phyloP scores from a whole-genome alignment of 2,888 invertebrate species.

The Neria commutata region DNA sequence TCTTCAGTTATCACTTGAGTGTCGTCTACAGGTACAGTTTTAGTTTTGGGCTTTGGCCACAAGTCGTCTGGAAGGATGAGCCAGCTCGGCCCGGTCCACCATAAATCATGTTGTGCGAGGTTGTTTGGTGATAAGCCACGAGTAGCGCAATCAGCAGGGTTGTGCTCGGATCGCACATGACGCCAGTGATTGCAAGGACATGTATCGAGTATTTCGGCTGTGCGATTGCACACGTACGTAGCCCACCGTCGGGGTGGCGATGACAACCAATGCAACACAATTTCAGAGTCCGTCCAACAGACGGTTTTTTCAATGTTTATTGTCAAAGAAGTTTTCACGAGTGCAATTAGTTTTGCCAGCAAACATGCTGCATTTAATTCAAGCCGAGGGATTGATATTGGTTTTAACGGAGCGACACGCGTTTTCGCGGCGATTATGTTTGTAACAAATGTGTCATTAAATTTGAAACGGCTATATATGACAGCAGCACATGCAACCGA shows the following conservation, averaged over 20 bases:
- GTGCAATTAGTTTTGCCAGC: slow-evolving; percentile 16
- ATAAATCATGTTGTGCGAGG: slow-evolving; percentile 18
- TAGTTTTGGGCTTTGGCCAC: slow-evolving; percentile 9
- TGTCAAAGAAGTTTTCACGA: slow-evolving; percentile 17
- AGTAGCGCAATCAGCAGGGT: slow-evolving; percentile 34
- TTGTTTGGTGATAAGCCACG: slow-evolving; percentile 26
- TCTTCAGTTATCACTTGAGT: not conserved
- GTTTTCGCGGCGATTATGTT: too few relatives aligned
- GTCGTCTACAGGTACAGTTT: not conserved
- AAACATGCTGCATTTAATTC: slow-evolving; percentile 25
- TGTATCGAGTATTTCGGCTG: slow-evolving; percentile 25
- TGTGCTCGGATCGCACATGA: slow-evolving; percentile 25
- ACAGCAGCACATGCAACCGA: too few relatives aligned
- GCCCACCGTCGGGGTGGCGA: slow-evolving; percentile 28
- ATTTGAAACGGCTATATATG: too few relatives aligned
- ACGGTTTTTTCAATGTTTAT: slow-evolving; percentile 4
- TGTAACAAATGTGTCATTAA: too few relatives aligned
- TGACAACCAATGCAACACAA: slow-evolving; percentile 42
- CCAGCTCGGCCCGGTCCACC: slow-evolving; percentile 32
- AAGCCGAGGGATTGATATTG: too few relatives aligned
- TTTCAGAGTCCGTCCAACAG: slow-evolving; percentile 41
- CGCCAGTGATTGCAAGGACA: slow-evolving; percentile 25
- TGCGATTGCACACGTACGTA: slow-evolving; percentile 29
- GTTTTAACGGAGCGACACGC: too few relatives aligned
- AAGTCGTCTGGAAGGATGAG: slow-evolving; percentile 7